These are phyloP conservation scores for Proteles cristata DNA, from an alignment of 2,113 vertebrate genomes.

Conservation along the genomic window DNA sequence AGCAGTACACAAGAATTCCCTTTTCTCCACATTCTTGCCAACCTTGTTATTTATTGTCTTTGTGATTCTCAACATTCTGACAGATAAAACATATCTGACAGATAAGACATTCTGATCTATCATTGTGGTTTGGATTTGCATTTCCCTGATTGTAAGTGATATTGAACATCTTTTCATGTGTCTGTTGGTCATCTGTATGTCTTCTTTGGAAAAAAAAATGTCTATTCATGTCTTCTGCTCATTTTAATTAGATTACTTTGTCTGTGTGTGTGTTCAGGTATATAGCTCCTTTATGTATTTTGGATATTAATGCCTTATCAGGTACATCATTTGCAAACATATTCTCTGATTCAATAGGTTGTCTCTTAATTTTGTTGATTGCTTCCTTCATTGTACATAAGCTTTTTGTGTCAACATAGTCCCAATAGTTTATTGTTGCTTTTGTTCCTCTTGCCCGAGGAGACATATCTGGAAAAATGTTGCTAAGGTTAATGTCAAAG, in stretches of 20 bases:
- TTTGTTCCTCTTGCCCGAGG: not conserved
- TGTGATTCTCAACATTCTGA: not conserved
- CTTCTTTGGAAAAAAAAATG: not conserved
- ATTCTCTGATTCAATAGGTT: not conserved
- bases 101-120: not conserved
- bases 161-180: not conserved
- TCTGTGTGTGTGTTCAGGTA: not conserved
- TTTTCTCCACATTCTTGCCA: not conserved
- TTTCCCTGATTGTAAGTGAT: not conserved
- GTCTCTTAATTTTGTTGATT: not conserved
- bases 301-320: not conserved
- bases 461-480: not conserved
- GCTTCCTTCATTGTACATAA: not conserved
- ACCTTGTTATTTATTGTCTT: not conserved
- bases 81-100: not conserved
- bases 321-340: not conserved
- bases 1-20: too few relatives aligned
- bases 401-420: not conserved
- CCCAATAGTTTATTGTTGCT: not conserved
- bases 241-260: not conserved
- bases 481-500: not conserved
- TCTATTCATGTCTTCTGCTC: not conserved
- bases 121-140: not conserved
- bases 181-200: not conserved
- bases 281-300: not conserved